Percentiles rank a stretch among this genome's conserved stretches.
Conservation (phyloP, 2,888 invertebrate genomes). For the Stegana nigrithorax region DNA sequence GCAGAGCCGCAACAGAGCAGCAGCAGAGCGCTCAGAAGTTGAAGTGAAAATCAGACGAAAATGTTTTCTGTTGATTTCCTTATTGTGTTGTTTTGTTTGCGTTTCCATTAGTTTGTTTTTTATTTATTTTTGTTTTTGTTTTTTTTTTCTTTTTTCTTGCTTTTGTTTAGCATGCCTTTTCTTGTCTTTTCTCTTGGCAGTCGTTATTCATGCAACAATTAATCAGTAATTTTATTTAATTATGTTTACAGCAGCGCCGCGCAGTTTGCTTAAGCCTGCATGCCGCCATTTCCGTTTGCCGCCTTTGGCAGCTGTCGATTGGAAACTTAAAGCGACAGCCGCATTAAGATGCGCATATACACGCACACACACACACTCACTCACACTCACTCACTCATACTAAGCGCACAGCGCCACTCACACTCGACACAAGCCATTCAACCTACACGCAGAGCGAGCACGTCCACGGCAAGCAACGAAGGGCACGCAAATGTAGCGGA, state of each 20-base stretch:
- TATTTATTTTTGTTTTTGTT: not conserved
- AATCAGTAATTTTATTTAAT: slow-evolving; percentile 53
- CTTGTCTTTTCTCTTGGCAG: slow-evolving; percentile 32
- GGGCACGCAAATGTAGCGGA: slow-evolving; percentile 14
- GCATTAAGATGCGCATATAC: too few relatives aligned
- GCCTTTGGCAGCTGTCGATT: too few relatives aligned
- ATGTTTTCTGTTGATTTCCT: not conserved
- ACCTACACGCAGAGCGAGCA: too few relatives aligned
- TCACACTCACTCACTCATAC: too few relatives aligned
- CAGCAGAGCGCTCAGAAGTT: not conserved
- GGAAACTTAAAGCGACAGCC: slow-evolving; percentile 8
- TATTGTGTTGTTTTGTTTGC: not conserved
- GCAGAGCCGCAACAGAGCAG: too few relatives aligned
- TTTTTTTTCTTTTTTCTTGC: not conserved
- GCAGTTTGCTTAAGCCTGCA: not conserved
- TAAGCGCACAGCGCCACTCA: too few relatives aligned
- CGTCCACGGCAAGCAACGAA: too few relatives aligned
- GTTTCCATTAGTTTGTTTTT: not conserved
- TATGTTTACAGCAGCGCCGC: slow-evolving; percentile 31
- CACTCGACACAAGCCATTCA: too few relatives aligned
- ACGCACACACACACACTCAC: too few relatives aligned
- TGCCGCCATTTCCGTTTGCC: not conserved
- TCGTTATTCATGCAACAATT: slow-evolving; percentile 46
- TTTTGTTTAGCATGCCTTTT: not conserved
- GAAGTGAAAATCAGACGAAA: not conserved